phyloP scores from a whole-genome alignment of 2,797 vertebrate genomes.

The Brotogeris chrysoptera region DNA sequence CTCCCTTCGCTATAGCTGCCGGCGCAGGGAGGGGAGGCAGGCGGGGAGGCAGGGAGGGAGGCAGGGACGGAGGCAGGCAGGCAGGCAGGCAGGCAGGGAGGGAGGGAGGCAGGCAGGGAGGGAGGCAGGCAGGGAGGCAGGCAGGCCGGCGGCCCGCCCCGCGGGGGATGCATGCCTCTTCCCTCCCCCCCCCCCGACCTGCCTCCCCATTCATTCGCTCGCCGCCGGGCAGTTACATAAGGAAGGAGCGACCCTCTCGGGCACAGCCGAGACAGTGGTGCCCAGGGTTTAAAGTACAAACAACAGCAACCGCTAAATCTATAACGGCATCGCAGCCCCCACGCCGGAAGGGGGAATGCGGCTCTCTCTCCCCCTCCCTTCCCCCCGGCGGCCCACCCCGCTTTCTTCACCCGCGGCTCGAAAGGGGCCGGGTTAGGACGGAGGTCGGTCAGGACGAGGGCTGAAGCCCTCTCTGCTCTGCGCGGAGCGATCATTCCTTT shows the following conservation, averaged over 20 bases:
- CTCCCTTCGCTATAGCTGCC: not conserved
- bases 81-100: not conserved
- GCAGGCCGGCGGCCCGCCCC: not conserved
- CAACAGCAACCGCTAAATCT: not conserved
- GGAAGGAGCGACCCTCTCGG: not conserved
- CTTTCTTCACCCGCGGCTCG: not conserved
- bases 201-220: conserved; percentile 37
- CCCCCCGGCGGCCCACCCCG: not conserved
- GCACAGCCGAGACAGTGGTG: not conserved
- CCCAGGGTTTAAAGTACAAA: not conserved
- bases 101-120: not conserved
- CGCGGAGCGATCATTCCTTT: not conserved
- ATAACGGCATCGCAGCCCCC: not conserved
- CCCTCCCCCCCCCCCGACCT: not conserved
- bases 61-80: not conserved
- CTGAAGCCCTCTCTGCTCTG: not conserved
- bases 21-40: not conserved
- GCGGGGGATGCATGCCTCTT: not conserved
- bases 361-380: not conserved
- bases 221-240: not conserved
- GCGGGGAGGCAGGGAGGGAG: not conserved
- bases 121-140: not conserved
- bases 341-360: not conserved
- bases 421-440: not conserved
- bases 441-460: not conserved